A percentile compares a stretch with the other conserved stretches of the same genome.
These are phyloP conservation scores for Monoplex corrugatus DNA, from an alignment of 2,888 invertebrate species.

Conservation along the genomic window DNA sequence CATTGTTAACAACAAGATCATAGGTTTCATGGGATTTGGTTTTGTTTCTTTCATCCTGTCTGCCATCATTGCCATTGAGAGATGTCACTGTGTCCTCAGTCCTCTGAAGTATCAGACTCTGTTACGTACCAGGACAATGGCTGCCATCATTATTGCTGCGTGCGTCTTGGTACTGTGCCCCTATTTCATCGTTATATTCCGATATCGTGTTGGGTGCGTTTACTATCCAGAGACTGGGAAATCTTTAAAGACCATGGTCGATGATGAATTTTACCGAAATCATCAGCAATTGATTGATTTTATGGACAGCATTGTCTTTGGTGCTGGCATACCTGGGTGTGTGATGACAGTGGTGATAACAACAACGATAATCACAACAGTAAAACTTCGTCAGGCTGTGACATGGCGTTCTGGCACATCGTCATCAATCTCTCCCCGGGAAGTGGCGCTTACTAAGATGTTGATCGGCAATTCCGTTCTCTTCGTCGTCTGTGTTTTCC, in stretches of 20 bases:
- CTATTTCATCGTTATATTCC: not conserved
- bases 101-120: constrained; percentile 30
- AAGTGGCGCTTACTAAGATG: constrained; percentile 14
- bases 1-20: constrained; percentile 11
- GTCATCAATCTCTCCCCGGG: not conserved
- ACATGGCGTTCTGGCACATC: not conserved
- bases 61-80: constrained; percentile 28
- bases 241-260: not conserved
- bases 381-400: not conserved
- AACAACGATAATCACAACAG: not conserved
- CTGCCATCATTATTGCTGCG: constrained; percentile 12
- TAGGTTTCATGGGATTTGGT: not conserved
- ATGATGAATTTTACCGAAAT: not conserved
- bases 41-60: constrained; percentile 8
- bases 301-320: not conserved
- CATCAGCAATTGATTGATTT: not conserved
- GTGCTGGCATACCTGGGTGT: not conserved
- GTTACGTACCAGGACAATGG: constrained; percentile 24
- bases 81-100: constrained; percentile 17
- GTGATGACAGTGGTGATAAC: not conserved
- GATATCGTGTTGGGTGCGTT: not conserved
- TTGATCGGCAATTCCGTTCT: not conserved
- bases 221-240: not conserved
- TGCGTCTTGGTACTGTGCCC: not conserved
- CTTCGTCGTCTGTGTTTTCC: not conserved